Base-by-base conservation (phyloP, 2,888 invertebrate genomes). In the Phortica magna region DNA sequence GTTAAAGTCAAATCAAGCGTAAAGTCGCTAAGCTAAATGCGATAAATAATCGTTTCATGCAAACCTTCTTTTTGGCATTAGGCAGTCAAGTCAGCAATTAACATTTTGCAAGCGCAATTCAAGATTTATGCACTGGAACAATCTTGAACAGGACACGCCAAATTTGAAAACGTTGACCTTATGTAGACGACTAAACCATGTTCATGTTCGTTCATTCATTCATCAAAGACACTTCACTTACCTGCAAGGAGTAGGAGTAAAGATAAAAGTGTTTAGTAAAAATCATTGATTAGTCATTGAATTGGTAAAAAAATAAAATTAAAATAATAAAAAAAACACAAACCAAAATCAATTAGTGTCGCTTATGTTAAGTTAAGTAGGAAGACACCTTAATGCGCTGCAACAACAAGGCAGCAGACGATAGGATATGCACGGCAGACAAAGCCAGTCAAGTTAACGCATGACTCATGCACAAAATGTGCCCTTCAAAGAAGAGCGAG, bases 221-320 rank as follows among this genome's bases (percentile, higher is more conserved):
- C 65, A n/a, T 59, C n/a, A 19, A 17, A 19, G 22, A 31, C 17
- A 75, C 75, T 75, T 75, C 17, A 75, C 75, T 75, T 75, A 75
- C 75, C 75, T 75, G 64, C 19, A 75, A 75, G 70, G 22, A 71
- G 61, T 61, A 43, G 22, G 17, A n/a, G 48, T 14, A 41, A 48
- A 67, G 39, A 73, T 31, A 73, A 71, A 19, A 71, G 55, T 31
- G 10, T 19, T 61, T 61, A 70, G 48, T 48, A 70, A 70, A 70
- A 48, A 70, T 43, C 42, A 48, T 31, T 14, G 22, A 14, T 64
- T 64, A 64, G 39, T 31, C 64, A 64, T 64, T 64, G 64, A 31
- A 12, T 12, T 64, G 22, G 39, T 64, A 31, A 31, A 64, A 61
- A 70, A 22, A 19, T 17, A 12, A 42, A 68, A 68, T 43, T 43